Evolutionary conservation across 1,140 invertebrate genomes (phyloP), one percentile per base, ranked within the genome.

Genomic region (Tetraneura akinire): DNA sequence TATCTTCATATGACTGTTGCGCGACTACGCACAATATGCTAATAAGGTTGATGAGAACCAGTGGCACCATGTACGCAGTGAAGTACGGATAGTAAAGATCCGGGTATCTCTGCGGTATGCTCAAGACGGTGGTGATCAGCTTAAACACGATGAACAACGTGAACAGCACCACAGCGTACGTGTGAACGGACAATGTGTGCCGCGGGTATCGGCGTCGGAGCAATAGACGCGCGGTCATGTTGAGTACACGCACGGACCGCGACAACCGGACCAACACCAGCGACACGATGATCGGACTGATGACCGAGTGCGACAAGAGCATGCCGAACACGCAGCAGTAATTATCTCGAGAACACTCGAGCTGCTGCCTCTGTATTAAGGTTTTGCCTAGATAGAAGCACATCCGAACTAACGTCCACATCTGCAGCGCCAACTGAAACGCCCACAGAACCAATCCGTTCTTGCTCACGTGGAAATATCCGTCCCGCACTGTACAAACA

Each of bases 21-120:
- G 68, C 29, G 60, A 81, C 47, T 18, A 60, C 53, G 16, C 80
- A 76, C 23, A 81, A 9, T 23, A 81, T 49, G 29, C 55, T 47
- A 18, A 81, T 45, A 2, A 81, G 55, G 57, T 81, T 73, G 1
- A 81, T 74, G 53, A 81, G 45, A n/a, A 66, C 37, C 3, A 81
- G 14, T 0, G 80, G 80, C 0, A 70, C 68, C 55, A 74, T 51
- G 80, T 81, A 81, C 1, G 80, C 80, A 23, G 70, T 73, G 32
- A 73, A 73, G 21, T 74, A 81, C 16, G 70, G 68, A 13, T 81
- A 81, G 32, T 81, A 81, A 0, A 81, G 80, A 1, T 64, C 53
- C 0, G 80, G 80, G 32, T 81, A 57, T 57, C 51, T 74, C 26
- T 6, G 70, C 8, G 70, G 60, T 42, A 74, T 60, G 51, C 26